Evolutionary conservation across 2,797 vertebrate genomes (phyloP), one percentile per base, ranked within the genome.

Genomic region (Platyrinchus mystaceus): DNA sequence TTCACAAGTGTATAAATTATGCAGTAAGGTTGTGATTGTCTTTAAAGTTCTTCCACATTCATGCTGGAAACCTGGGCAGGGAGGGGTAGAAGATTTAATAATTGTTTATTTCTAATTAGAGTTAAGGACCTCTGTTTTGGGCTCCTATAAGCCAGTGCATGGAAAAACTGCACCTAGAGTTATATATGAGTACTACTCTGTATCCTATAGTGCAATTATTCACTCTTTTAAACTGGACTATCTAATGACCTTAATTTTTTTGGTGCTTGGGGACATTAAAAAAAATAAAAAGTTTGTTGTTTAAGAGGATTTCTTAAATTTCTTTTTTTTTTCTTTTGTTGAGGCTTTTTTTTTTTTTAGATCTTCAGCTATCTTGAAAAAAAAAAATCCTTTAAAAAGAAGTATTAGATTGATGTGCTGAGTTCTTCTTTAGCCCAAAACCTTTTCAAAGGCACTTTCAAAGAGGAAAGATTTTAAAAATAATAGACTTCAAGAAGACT

Each of bases 1-100:
- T 75, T 34, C 41, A 30, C 0, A 0, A 39, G 7, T 36, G 0
- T 59, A 17, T 52, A 68, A 91, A n/a, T 55, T 39, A 19, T 0
- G 1, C 11, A 21, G 10, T 63, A 47, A 32, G 6, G 6, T 28
- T 76, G 19, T 83, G 17, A 23, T 39, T 6, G 19, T 66, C 27
- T 55, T 50, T 24, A n/a, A 84, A 60, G 12, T 43, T 63, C 30
- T 64, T 76, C 20, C 13, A 24, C 5, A 10, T 43, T 56, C 6
- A 24, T 30, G 10, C 26, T 73, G 46, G 32, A 84, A 88, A 53
- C 36, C 26, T 43, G 36, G 0, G 0, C 2, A 1, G 1, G 14
- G 2, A 32, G 27, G 10, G 8, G 4, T 4, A 66, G 15, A 55
- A 17, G 7, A 28, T 27, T 32, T 21, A 12, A 8, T 6, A 28